A percentile compares a stretch with the other conserved stretches of the same genome.
phyloP scores from a whole-genome alignment of 1,140 invertebrate genomes.

The Lasaia peninsularis region DNA sequence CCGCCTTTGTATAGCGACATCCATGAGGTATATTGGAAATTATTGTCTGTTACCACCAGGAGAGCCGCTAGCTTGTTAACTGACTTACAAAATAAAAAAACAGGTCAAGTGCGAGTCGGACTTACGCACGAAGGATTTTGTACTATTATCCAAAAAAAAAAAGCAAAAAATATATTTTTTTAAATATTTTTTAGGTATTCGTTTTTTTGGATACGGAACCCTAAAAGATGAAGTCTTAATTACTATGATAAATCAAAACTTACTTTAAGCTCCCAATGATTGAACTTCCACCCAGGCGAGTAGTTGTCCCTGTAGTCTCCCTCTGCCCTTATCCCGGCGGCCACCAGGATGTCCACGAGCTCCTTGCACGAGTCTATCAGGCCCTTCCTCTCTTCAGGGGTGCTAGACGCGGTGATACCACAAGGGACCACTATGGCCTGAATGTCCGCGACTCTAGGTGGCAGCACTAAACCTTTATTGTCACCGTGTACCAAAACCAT shows the following conservation, averaged over 20 bases:
- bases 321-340: slow-evolving; percentile 83
- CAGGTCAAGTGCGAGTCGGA: no score
- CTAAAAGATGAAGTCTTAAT: no score
- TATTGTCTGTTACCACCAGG: no score
- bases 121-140: no score
- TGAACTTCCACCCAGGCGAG: slow-evolving; percentile 99
- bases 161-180: no score
- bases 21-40: no score
- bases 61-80: no score
- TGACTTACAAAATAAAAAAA: no score
- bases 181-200: no score
- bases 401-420: slow-evolving; percentile 92
- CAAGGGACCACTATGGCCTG: slow-evolving; percentile 96
- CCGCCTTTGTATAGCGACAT: no score
- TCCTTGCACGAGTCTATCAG: slow-evolving; percentile 86
- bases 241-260: slow-evolving; percentile 5
- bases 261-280: slow-evolving; percentile 99
- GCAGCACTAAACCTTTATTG: slow-evolving; percentile 96
- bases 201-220: no score
- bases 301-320: slow-evolving; percentile 96
- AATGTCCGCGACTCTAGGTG: slow-evolving; percentile 92
- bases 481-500: slow-evolving; percentile 99
- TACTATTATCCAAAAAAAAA: no score
- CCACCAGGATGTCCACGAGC: slow-evolving; percentile 80
- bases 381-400: slow-evolving; percentile 82